Conservation (phyloP, 1,140 invertebrate species). For the Anastrepha ludens region DNA sequence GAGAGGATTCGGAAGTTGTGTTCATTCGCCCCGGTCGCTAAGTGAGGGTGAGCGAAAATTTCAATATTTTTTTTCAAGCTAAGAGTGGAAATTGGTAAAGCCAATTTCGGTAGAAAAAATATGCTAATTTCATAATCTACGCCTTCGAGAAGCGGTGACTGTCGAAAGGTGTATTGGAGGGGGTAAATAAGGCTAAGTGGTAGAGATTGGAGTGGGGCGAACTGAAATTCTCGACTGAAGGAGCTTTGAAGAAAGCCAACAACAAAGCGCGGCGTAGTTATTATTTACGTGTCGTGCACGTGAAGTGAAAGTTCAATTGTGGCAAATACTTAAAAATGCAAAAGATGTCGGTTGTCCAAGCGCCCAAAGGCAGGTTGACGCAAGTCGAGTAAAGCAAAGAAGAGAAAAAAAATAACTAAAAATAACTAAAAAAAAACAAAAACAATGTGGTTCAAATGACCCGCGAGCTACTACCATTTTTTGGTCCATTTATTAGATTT, state of each 20-base stretch:
- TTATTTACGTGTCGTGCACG: constrained; percentile 48
- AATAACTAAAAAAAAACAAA: neutral
- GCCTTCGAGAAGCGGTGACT: constrained; percentile 52
- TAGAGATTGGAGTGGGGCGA: neutral
- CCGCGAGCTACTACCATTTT: constrained; percentile 58
- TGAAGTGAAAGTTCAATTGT: constrained; percentile 55
- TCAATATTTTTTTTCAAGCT: constrained; percentile 31
- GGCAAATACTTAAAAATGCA: constrained; percentile 55
- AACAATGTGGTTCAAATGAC: neutral
- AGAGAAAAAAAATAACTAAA: neutral
- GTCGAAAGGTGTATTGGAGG: neutral
- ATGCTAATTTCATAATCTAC: constrained; percentile 70
- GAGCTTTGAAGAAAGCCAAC: constrained; percentile 47
- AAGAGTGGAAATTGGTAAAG: constrained; percentile 37
- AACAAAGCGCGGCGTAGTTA: constrained; percentile 35
- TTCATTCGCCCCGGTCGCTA: neutral
- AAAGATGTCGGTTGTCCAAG: constrained; percentile 58
- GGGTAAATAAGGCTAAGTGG: neutral
- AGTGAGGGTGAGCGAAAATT: constrained; percentile 19
- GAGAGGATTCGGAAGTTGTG: neutral
- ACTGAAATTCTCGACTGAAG: constrained; percentile 9
- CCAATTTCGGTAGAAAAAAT: constrained; percentile 61
- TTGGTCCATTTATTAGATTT: constrained; percentile 74
- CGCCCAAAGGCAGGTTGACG: neutral
- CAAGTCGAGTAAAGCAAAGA: neutral